Conservation (phyloP, 1,140 invertebrate genomes). For the Rhopalosiphum padi region DNA sequence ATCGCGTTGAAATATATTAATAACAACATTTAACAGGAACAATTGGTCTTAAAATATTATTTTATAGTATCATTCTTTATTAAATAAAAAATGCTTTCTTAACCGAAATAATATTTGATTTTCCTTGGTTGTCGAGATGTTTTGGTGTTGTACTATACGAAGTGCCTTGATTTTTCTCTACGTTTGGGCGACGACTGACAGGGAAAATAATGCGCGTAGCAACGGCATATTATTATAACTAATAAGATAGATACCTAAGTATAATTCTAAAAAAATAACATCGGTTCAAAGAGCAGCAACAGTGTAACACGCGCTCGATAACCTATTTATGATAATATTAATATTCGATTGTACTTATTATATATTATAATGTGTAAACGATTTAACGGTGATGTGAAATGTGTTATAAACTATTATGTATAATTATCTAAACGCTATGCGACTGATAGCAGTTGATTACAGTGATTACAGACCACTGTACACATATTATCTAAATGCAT, state of each 20-base stretch:
- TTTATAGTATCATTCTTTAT: neutral
- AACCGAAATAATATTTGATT: neutral
- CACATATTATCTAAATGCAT: neutral
- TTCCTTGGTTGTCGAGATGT: neutral
- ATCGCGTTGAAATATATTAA: too few species aligned
- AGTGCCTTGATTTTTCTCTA: neutral
- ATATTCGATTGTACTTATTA: neutral
- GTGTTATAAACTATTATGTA: neutral
- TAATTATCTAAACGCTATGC: neutral
- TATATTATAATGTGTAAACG: neutral
- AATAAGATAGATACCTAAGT: neutral
- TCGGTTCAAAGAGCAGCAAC: neutral
- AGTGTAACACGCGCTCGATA: neutral
- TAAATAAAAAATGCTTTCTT: neutral
- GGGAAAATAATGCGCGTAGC: neutral
- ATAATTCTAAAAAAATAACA: neutral
- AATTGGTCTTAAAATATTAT: too few species aligned
- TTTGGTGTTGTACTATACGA: neutral
- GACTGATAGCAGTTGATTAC: neutral
- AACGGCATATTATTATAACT: neutral
- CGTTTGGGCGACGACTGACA: neutral
- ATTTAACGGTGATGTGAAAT: neutral
- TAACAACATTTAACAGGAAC: too few species aligned
- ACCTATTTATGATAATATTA: constrained; percentile 16
- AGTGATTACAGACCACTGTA: neutral